Percentiles rank a stretch among this genome's conserved stretches.
phyloP scores from a whole-genome alignment of 2,113 vertebrate species.

The human region DNA sequence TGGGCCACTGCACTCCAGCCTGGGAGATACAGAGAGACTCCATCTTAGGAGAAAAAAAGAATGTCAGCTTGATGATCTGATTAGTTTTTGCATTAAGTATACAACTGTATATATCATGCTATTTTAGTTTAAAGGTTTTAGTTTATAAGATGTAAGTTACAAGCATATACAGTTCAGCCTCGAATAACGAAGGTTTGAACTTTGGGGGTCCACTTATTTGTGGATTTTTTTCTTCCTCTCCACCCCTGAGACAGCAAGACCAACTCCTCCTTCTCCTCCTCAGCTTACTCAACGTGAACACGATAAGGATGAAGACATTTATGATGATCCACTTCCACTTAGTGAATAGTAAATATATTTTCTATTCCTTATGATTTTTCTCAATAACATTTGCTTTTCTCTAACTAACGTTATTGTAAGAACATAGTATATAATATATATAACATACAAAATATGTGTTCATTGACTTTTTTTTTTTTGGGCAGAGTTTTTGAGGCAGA shows the following conservation, averaged over 20 bases:
- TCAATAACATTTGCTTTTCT: background rate
- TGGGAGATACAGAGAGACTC: too few species aligned
- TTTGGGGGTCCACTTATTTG: background rate
- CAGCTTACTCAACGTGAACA: background rate
- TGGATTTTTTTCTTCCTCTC: background rate
- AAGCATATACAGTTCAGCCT: background rate
- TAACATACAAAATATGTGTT: background rate
- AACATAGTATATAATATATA: background rate
- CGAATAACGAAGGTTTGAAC: background rate
- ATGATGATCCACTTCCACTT: background rate
- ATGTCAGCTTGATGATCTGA: background rate
- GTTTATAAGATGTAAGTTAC: background rate
- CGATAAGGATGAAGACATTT: background rate
- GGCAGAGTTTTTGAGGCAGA: too few species aligned
- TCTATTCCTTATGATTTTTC: background rate
- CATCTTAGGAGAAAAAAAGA: background rate
- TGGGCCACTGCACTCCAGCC: too few species aligned
- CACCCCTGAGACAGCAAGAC: background rate
- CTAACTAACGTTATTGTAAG: background rate
- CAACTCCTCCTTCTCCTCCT: background rate
- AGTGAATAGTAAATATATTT: background rate
- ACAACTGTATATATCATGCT: background rate
- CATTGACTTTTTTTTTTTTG: too few species aligned
- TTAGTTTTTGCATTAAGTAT: background rate
- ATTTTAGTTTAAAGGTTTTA: background rate